Conservation (phyloP, 2,797 vertebrate species). For the Phrynocephalus vlangalii region DNA sequence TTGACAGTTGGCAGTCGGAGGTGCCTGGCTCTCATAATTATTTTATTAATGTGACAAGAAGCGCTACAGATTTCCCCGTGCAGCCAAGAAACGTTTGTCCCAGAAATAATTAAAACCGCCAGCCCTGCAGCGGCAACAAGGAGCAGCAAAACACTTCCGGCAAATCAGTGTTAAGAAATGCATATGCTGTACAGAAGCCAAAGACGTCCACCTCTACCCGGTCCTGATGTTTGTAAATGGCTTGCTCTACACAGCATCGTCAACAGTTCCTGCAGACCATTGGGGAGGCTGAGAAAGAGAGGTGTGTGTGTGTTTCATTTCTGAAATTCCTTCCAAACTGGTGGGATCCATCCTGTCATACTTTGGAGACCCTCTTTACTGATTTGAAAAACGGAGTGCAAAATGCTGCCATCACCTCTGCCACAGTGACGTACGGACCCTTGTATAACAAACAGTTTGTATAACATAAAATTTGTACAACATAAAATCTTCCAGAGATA, state of each 20-base stretch:
- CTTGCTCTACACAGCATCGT: background rate
- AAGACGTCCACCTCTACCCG: constrained; percentile 68
- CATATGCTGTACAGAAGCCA: constrained; percentile 74
- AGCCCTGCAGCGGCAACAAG: constrained; percentile 78
- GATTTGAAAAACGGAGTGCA: constrained; percentile 55
- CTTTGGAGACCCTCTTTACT: constrained; percentile 63
- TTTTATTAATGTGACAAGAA: constrained; percentile 86
- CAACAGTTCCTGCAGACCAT: background rate
- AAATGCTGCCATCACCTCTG: constrained; percentile 49
- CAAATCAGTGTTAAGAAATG: constrained; percentile 81
- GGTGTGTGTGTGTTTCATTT: constrained; percentile 3
- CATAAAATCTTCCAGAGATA: no score
- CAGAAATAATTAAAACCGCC: constrained; percentile 84
- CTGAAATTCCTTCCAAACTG: constrained; percentile 70
- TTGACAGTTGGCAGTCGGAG: constrained; percentile 78
- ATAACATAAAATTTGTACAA: no score
- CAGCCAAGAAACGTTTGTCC: constrained; percentile 80
- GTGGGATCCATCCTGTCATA: constrained; percentile 65
- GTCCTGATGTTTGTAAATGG: constrained; percentile 63
- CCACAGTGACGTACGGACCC: constrained; percentile 24
- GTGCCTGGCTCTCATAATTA: constrained; percentile 81
- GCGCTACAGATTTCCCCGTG: constrained; percentile 78
- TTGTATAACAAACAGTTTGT: no score
- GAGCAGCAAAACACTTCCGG: constrained; percentile 79
- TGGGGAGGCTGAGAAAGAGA: constrained; percentile 23